phyloP scores from a whole-genome alignment of 1,140 invertebrate genomes.

The Maconellicoccus hirsutus region DNA sequence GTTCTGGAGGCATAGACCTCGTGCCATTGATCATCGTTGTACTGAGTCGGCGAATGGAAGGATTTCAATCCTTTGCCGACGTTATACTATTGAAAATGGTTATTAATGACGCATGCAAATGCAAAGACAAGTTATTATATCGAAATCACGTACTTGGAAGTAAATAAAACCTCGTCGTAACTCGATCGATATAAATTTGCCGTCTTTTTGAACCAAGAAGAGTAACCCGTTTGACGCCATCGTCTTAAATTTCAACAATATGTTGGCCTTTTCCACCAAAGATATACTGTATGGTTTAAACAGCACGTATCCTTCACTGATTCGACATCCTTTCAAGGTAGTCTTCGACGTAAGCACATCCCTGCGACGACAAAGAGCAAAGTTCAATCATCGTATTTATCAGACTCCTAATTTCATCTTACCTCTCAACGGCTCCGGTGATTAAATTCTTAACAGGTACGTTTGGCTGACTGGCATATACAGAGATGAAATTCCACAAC shows the following conservation, averaged over 20 bases:
- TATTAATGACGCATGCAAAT: too few species aligned
- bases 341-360: slow-evolving; percentile 49
- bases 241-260: slow-evolving; percentile 74
- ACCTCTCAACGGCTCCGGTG: slow-evolving; percentile 59
- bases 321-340: slow-evolving; percentile 58
- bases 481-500: slow-evolving; percentile 86
- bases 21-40: slow-evolving; percentile 79
- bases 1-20: slow-evolving; percentile 52
- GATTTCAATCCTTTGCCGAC: slow-evolving; percentile 48
- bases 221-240: slow-evolving; percentile 74
- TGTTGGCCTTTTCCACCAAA: slow-evolving; percentile 42
- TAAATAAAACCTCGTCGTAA: slow-evolving; percentile 61
- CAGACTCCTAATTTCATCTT: slow-evolving; percentile 24
- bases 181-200: slow-evolving; percentile 73
- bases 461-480: slow-evolving; percentile 35
- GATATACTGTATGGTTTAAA: slow-evolving; percentile 45
- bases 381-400: too few species aligned
- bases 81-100: too few species aligned
- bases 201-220: slow-evolving; percentile 63
- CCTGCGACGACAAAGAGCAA: slow-evolving; percentile 34
- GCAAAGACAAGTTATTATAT: not conserved
- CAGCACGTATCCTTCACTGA: slow-evolving; percentile 72
- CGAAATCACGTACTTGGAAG: slow-evolving; percentile 42
- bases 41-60: slow-evolving; percentile 45
- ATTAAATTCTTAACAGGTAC: slow-evolving; percentile 32